These are phyloP conservation scores for Carterocephalus palaemon DNA, from an alignment of 2,888 invertebrate species.

Conservation along the genomic window DNA sequence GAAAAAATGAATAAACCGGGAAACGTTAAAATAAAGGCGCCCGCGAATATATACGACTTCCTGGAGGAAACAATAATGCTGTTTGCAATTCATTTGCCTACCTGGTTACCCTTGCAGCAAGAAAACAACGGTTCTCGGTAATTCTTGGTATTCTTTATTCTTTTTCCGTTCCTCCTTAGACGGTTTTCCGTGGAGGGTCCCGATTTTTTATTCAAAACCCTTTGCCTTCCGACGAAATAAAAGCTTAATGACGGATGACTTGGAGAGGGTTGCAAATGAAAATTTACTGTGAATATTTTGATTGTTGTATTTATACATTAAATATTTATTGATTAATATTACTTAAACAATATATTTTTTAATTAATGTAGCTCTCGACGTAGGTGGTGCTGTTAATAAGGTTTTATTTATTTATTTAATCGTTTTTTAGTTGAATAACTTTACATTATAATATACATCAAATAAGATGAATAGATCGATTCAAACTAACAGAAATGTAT, in stretches of 20 bases:
- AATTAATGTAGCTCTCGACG: too few species aligned
- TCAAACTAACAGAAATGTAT: too few species aligned
- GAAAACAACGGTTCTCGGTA: constrained; percentile 60
- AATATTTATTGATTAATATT: too few species aligned
- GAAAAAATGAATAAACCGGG: constrained; percentile 72
- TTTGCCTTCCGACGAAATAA: constrained; percentile 66
- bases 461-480: too few species aligned
- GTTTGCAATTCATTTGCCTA: constrained; percentile 80
- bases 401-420: too few species aligned
- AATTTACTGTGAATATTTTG: constrained; percentile 30
- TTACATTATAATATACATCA: too few species aligned
- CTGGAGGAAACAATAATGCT: constrained; percentile 79
- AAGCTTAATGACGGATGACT: constrained; percentile 55
- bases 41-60: constrained; percentile 78
- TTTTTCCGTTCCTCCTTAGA: constrained; percentile 54
- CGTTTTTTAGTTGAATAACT: too few species aligned
- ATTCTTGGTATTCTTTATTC: constrained; percentile 44
- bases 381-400: too few species aligned
- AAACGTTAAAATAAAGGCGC: constrained; percentile 76
- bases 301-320: too few species aligned
- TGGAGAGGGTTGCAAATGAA: constrained; percentile 43
- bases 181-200: constrained; percentile 66
- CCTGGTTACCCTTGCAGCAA: constrained; percentile 72
- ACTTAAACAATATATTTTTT: too few species aligned
- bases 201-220: constrained; percentile 69